A percentile compares a stretch with the other conserved stretches of the same genome.
phyloP scores from a whole-genome alignment of 2,797 vertebrate genomes.

The Spinus pinus region DNA sequence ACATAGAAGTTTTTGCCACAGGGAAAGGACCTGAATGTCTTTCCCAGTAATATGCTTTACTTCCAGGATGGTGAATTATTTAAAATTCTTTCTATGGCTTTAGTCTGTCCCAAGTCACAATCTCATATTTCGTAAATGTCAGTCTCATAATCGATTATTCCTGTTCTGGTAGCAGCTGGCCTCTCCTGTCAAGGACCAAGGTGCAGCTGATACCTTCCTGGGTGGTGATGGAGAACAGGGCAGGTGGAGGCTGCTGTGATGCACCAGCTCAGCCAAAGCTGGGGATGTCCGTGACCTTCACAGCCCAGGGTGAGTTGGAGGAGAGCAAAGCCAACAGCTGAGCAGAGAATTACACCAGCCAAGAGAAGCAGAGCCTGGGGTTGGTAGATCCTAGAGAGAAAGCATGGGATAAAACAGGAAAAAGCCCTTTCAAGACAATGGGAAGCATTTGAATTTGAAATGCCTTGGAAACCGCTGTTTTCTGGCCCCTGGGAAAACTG shows the following conservation, averaged over 20 bases:
- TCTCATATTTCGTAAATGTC: neutral
- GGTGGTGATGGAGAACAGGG: neutral
- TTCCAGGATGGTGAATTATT: conserved; percentile 36
- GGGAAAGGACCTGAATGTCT: neutral
- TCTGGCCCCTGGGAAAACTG: neutral
- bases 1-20: neutral
- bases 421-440: neutral
- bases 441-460: neutral
- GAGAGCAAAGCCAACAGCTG: neutral
- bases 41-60: neutral
- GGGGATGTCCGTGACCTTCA: neutral
- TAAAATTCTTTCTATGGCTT: conserved; percentile 4
- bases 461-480: neutral
- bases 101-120: neutral
- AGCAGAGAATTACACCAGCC: neutral
- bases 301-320: neutral
- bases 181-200: neutral
- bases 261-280: neutral
- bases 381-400: neutral
- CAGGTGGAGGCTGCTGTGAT: neutral
- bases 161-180: neutral
- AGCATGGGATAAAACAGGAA: neutral
- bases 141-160: neutral
- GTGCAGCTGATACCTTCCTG: neutral
- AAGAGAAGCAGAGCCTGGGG: neutral